Conservation (phyloP, 1,140 invertebrate genomes). For the Sweltsa coloradensis region DNA sequence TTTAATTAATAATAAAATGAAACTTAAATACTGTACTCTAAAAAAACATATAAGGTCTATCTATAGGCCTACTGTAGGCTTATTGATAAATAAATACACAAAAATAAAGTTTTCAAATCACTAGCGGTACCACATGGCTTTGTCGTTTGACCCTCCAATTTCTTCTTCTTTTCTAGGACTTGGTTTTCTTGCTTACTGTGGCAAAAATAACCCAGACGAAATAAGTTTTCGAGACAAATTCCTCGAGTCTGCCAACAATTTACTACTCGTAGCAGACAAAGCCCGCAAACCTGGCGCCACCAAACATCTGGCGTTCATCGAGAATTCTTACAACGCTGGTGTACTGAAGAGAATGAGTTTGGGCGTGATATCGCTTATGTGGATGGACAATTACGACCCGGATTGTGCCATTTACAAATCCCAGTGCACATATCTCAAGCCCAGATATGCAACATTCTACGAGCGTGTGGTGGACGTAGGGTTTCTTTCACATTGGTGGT, state of each 20-base stretch:
- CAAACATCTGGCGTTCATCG: constrained; percentile 46
- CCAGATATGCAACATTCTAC: constrained; percentile 42
- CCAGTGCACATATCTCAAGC: constrained; percentile 55
- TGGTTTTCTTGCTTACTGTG: constrained; percentile 29
- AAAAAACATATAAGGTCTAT: too few species aligned
- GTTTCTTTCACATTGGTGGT: constrained; percentile 60
- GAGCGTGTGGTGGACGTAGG: constrained; percentile 64
- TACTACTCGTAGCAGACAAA: constrained; percentile 47
- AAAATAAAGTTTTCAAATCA: too few species aligned
- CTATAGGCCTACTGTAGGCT: too few species aligned
- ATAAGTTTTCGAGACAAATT: constrained; percentile 43
- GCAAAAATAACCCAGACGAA: constrained; percentile 51
- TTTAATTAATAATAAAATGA: too few species aligned
- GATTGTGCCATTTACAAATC: constrained; percentile 54
- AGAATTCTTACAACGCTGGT: constrained; percentile 49
- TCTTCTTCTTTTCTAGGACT: constrained; percentile 29
- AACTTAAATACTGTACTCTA: too few species aligned
- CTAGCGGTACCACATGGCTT: too few species aligned
- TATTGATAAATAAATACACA: too few species aligned
- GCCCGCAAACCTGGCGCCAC: constrained; percentile 53
- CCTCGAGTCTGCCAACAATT: constrained; percentile 40
- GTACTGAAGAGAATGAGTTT: constrained; percentile 49
- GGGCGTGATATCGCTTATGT: constrained; percentile 60
- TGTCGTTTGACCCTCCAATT: too few species aligned
- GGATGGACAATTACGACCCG: constrained; percentile 52